phyloP scores from a whole-genome alignment of 1,140 invertebrate genomes.

The Araneus ventricosus region DNA sequence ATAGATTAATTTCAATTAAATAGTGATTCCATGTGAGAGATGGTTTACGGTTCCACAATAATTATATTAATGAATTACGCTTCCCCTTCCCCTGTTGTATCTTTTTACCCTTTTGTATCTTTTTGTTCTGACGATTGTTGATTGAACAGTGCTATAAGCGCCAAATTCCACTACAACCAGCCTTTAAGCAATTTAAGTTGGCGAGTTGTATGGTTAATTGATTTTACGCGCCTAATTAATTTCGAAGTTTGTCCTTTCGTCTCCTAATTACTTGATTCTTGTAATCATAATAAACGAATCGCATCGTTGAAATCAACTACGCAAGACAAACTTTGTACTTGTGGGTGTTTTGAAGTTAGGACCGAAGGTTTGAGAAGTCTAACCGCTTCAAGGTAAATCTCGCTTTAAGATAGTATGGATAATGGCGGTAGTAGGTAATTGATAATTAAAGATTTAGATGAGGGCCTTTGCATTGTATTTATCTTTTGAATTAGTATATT shows the following conservation, averaged over 20 bases:
- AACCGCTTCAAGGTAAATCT: not conserved
- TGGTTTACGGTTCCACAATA: too few species aligned
- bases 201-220: conserved; percentile 26
- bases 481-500: not conserved
- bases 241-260: not conserved
- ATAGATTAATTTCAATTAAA: too few species aligned
- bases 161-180: not conserved
- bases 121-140: not conserved
- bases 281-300: not conserved
- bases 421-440: not conserved
- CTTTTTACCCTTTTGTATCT: conserved; percentile 27
- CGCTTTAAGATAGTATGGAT: not conserved
- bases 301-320: not conserved
- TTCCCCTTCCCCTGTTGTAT: not conserved
- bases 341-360: not conserved
- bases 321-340: not conserved
- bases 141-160: not conserved
- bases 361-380: not conserved
- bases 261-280: not conserved
- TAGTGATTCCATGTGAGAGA: too few species aligned
- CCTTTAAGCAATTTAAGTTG: not conserved
- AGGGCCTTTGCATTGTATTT: not conserved
- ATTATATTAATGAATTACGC: too few species aligned
- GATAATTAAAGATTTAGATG: not conserved
- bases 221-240: conserved; percentile 40